These are phyloP conservation scores for Oncorhynchus nerka DNA, from an alignment of 2,113 vertebrate genomes.

Conservation along the genomic window DNA sequence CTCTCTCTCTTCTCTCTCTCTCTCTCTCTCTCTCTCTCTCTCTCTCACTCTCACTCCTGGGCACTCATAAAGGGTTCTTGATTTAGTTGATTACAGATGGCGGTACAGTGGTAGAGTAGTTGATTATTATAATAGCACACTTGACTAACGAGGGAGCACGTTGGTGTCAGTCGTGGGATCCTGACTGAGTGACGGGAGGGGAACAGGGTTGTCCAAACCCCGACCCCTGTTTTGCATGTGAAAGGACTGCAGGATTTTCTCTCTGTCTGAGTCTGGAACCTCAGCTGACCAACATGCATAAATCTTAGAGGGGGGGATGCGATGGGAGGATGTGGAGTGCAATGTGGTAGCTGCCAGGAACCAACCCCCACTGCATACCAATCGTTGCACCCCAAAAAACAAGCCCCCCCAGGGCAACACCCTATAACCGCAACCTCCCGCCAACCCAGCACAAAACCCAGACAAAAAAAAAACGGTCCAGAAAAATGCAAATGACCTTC, in stretches of 20 bases:
- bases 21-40: neutral
- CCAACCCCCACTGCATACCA: conserved; percentile 15
- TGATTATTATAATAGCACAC: conserved; percentile 54
- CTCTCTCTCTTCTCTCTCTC: neutral
- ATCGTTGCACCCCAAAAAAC: conserved; percentile 13
- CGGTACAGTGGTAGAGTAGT: conserved; percentile 40
- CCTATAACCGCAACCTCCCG: conserved; percentile 41
- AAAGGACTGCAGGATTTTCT: conserved; percentile 24
- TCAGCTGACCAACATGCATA: conserved; percentile 81
- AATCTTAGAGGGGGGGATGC: conserved; percentile 69
- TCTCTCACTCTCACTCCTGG: neutral
- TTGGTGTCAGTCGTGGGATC: conserved; percentile 39
- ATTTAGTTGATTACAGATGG: conserved; percentile 52
- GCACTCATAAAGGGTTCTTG: conserved; percentile 39
- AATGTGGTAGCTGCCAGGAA: neutral
- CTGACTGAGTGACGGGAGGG: conserved; percentile 38
- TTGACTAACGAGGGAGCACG: conserved; percentile 35
- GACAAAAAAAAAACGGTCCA: neutral
- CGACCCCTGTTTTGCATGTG: conserved; percentile 49
- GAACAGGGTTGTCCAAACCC: conserved; percentile 28
- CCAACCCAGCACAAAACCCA: neutral
- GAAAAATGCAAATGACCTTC: neutral
- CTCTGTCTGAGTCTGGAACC: conserved; percentile 51
- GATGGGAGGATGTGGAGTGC: conserved; percentile 57
- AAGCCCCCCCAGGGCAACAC: conserved; percentile 20